Conservation (phyloP, 2,113 vertebrate genomes). For the Sinocyclocheilus anshuiensis region DNA sequence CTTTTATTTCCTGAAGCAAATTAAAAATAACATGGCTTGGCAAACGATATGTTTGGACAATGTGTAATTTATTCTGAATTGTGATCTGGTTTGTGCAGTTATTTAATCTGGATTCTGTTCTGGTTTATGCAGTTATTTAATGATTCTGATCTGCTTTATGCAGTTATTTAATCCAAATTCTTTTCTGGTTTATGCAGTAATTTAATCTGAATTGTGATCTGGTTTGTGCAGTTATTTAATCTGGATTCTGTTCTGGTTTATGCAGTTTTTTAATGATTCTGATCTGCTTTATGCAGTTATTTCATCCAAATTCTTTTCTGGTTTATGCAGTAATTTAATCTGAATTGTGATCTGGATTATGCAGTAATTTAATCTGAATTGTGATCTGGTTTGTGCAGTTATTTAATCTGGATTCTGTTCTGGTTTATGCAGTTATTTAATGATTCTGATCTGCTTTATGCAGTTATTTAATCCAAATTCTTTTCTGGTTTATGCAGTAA, state of each 20-base stretch:
- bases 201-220: not conserved
- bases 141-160: not conserved
- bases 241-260: not conserved
- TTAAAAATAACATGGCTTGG: no score
- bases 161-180: not conserved
- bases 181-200: not conserved
- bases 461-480: not conserved
- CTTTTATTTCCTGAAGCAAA: no score
- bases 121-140: not conserved
- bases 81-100: not conserved
- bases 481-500: not conserved
- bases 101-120: not conserved
- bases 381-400: not conserved
- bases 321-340: no score
- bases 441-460: not conserved
- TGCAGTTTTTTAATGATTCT: not conserved
- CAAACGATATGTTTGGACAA: no score
- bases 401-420: not conserved
- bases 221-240: not conserved
- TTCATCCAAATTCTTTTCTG: not conserved
- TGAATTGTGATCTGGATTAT: no score
- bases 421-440: not conserved
- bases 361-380: no score
- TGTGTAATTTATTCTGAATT: no score
- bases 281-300: not conserved